Percentiles rank a stretch among this genome's conserved stretches.
These are phyloP conservation scores for Balearica regulorum DNA, from an alignment of 2,797 vertebrate species.

Conservation along the genomic window DNA sequence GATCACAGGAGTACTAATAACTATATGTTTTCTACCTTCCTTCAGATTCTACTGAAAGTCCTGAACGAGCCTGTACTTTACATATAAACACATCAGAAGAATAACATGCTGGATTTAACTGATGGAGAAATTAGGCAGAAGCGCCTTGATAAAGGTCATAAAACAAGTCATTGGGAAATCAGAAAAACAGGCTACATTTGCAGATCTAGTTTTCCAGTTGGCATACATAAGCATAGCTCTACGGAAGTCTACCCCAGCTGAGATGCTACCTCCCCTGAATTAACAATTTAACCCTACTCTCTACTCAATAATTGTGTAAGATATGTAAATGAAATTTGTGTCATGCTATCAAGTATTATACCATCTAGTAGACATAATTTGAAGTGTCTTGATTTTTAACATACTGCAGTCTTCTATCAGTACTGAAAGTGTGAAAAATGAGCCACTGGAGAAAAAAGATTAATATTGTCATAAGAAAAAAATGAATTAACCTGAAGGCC, in stretches of 20 bases:
- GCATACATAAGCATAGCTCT: background rate
- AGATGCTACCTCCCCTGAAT: background rate
- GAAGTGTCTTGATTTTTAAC: conserved; percentile 7
- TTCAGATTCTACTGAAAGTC: background rate
- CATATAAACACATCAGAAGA: background rate
- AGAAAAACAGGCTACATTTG: background rate
- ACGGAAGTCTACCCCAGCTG: background rate
- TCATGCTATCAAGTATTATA: background rate
- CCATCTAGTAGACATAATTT: background rate
- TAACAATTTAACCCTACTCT: background rate
- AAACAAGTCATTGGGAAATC: background rate
- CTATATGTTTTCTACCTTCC: background rate
- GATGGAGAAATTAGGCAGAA: background rate
- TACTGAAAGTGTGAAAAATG: background rate
- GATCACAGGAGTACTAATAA: background rate
- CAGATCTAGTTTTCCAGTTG: background rate
- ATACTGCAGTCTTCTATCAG: background rate
- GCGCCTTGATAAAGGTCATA: background rate
- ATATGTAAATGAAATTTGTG: background rate
- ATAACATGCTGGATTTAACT: background rate
- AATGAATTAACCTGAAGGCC: background rate
- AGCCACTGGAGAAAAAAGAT: background rate
- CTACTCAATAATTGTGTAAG: background rate
- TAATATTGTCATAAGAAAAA: background rate
- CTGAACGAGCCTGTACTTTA: background rate